Evolutionary conservation across 2,888 invertebrate genomes (phyloP), one percentile per base, ranked within the genome.

Genomic region (Scaptomyza reducta): DNA sequence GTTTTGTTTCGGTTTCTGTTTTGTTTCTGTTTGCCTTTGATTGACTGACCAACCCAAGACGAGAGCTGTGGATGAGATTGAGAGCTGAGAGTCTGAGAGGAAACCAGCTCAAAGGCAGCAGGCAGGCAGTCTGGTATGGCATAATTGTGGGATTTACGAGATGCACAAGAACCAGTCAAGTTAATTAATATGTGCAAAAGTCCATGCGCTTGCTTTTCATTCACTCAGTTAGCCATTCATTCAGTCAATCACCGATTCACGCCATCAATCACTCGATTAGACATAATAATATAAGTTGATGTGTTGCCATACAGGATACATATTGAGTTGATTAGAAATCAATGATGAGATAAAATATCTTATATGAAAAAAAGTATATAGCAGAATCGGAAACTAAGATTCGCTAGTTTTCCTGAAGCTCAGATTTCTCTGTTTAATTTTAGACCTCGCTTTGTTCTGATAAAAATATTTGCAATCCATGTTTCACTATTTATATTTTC

Each of bases 61-160:
- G 18, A 42, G 69, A 46, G 70, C 53, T 61, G 53, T 53, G 29
- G 38, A 56, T 77, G 53, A 59, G 68, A 49, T 35, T 41, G 47
- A 27, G 27, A 27, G 27, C 27, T 27, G 27, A 2, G 31, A 6
- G 10, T 3, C 31, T 31, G 31, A 31, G 31, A 57, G 67, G 59
- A 59, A 73, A 55, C 63, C 76, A 40, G 61, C 61, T 22, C 44
- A 42, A 61, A 31, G 31, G 22, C 11, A 31, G 64, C 79, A 74
- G 75, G 79, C 79, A 82, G 62, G 87, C 85, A 79, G 76, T 88
- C 88, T 89, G 85, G 81, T 77, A 88, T 83, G 87, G 82, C 88
- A 85, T 89, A 84, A 84, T 84, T 88, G 89, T 74, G 78, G 89
- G 79, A 88, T 74, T 75, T 64, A 65, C 70, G 65, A 79, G 61